Evolutionary conservation across 92 coral and sea anemone genomes (phyloP).

Genomic region (Epizoanthus ramosus): DNA sequence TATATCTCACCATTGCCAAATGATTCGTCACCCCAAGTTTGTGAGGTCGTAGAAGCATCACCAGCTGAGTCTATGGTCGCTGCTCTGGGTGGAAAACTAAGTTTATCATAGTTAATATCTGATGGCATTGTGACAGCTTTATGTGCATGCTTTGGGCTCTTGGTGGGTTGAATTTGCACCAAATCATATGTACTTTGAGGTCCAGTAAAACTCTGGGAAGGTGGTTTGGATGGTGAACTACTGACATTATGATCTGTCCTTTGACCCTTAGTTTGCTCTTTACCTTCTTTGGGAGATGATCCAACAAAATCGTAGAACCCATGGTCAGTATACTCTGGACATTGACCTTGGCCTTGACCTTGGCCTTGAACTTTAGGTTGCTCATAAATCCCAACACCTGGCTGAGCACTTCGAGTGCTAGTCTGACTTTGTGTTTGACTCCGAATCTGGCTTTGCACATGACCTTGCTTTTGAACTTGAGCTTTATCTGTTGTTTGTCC

Average conservation of each 20-base stretch:
- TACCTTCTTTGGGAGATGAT: slow-evolving; percentile 1
- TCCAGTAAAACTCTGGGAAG: not conserved
- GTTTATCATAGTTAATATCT: not conserved
- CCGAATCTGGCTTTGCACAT: not conserved
- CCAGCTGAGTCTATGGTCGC: not conserved
- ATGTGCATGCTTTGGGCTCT: not conserved
- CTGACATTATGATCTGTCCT: not conserved
- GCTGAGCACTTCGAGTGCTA: not conserved
- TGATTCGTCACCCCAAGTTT: not conserved
- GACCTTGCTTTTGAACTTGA: not conserved
- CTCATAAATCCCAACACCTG: slow-evolving; percentile 8
- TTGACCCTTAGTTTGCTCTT: slow-evolving; percentile 11
- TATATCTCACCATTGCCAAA: slow-evolving; percentile 23
- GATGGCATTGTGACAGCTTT: not conserved
- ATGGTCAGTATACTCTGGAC: slow-evolving; percentile 2
- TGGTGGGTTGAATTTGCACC: slow-evolving; percentile 13
- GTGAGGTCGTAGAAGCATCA: not conserved
- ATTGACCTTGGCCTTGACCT: not conserved
- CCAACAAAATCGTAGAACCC: slow-evolving; percentile 45
- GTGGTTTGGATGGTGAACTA: not conserved
- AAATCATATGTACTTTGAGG: slow-evolving; percentile 37
- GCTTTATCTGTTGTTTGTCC: slow-evolving; percentile 4
- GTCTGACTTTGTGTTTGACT: not conserved
- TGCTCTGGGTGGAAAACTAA: slow-evolving; percentile 24
- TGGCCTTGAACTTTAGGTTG: not conserved